Conservation (phyloP, 2,113 vertebrate genomes). For the Crypturellus undulatus region DNA sequence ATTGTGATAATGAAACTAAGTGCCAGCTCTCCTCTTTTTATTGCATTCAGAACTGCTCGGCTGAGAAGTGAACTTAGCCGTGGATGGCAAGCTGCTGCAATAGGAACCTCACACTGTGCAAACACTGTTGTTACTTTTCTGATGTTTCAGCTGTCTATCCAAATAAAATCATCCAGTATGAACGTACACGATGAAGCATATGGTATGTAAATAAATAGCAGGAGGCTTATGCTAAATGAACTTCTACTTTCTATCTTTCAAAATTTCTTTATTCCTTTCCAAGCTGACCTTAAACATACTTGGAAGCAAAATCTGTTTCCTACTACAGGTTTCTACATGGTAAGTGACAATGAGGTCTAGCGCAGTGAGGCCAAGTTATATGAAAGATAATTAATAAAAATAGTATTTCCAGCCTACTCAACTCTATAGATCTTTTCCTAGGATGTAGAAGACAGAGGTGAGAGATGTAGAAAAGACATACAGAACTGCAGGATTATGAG, state of each 20-base stretch:
- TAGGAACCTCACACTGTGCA: slow-evolving; percentile 55
- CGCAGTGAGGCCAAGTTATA: neutral
- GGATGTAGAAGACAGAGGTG: neutral
- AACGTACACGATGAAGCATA: slow-evolving; percentile 56
- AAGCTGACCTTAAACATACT: slow-evolving; percentile 34
- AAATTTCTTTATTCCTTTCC: slow-evolving; percentile 3
- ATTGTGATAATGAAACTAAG: slow-evolving; percentile 46
- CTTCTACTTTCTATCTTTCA: slow-evolving; percentile 14
- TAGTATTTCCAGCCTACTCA: neutral
- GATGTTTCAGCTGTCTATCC: slow-evolving; percentile 68
- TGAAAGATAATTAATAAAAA: neutral
- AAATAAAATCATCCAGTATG: slow-evolving; percentile 53
- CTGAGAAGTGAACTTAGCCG: slow-evolving; percentile 52
- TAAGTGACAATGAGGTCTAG: neutral
- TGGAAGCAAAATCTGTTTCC: neutral
- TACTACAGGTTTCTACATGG: neutral
- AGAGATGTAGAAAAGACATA: neutral
- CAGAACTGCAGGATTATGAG: accelerated
- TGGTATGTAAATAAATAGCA: slow-evolving; percentile 66
- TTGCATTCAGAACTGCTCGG: slow-evolving; percentile 49
- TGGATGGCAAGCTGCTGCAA: slow-evolving; percentile 53
- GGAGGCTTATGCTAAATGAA: slow-evolving; percentile 47
- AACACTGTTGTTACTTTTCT: slow-evolving; percentile 56
- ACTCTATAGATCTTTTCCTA: neutral
- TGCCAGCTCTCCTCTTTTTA: slow-evolving; percentile 47